Evolutionary conservation across 2,113 vertebrate species (phyloP), one percentile per base, ranked within the genome.

Genomic region (Thamnaconus septentrionalis): DNA sequence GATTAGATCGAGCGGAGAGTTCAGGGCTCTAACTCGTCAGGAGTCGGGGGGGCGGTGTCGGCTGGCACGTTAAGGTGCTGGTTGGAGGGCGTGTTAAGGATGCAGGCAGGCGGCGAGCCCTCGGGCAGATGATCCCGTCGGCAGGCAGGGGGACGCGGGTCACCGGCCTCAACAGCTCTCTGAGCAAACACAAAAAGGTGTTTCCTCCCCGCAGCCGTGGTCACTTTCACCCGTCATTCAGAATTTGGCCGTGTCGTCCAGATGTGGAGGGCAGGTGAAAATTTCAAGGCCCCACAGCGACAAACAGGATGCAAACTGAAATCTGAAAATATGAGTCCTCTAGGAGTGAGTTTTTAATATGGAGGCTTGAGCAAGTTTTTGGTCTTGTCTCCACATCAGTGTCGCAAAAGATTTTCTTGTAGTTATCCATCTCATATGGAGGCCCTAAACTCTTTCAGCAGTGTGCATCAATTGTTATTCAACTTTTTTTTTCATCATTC

Each of bases 201-300:
- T 67, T 83, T 82, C 74, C 73, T 73, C 66, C 81, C 61, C 39
- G 74, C 46, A 70, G 74, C 71, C 55, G 63, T 46, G 60, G 61
- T 86, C 83, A 91, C 89, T 90, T 90, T 91, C 86, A 85, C 82
- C 88, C 86, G 86, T 89, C 90, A 92, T 67, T 91, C 83, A 90
- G 73, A 83, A 75, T 63, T 59, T 47, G 66, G 57, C 64, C 12
- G 45, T 7, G 46, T 67, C 53, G 42, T 59, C 40, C 43, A 5
- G 43, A 7, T 43, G 44, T n/a, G 6, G 5, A 56, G 40, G 53
- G 67, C 5, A 83, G 80, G 80, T 85, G 82, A 84, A 69, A 66
- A 10, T 58, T 71, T 49, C 7, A 53, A 61, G 7, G 5, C 6
- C 8, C 58, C 31, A 51, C 6, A 5, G 12, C 8, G 40, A 12